Evolutionary conservation across 30 jellyfish, hydroid and myxozoan species (phyloP).

Genomic region (Pseudorhiza aurosa): DNA sequence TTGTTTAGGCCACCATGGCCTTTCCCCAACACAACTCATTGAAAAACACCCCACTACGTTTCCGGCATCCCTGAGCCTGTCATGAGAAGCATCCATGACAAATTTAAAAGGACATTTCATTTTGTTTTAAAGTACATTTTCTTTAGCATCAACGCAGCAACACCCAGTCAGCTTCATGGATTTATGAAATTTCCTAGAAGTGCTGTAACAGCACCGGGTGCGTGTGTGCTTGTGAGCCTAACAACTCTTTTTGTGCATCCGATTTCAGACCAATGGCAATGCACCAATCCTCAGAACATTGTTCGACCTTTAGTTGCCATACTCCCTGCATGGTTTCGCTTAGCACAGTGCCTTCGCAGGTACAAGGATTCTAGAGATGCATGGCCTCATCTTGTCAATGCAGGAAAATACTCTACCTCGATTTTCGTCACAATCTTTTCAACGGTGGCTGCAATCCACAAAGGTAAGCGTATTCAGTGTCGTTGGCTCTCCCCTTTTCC

Average conservation of each 20-base stretch:
- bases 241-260: not conserved
- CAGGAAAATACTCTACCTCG: slow-evolving; percentile 96
- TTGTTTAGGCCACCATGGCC: too few species aligned
- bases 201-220: not conserved
- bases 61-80: too few species aligned
- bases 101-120: too few species aligned
- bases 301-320: slow-evolving; percentile 91
- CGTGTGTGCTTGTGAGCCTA: not conserved
- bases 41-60: too few species aligned
- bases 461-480: slow-evolving; percentile 66
- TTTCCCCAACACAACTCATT: too few species aligned
- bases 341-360: slow-evolving; percentile 98
- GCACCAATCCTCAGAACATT: slow-evolving; percentile 81
- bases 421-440: slow-evolving; percentile 89
- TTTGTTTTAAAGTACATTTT: too few species aligned
- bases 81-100: too few species aligned
- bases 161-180: too few species aligned
- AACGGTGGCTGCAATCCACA: slow-evolving; percentile 78
- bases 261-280: slow-evolving; percentile 66
- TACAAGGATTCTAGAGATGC: slow-evolving; percentile 91
- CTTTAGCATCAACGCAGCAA: too few species aligned
- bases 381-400: slow-evolving; percentile 98
- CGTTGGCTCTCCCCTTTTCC: too few species aligned
- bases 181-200: too few species aligned
- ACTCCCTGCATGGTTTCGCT: slow-evolving; percentile 98